phyloP scores from a whole-genome alignment of 2,113 vertebrate species.

The Pygoscelis adeliae region DNA sequence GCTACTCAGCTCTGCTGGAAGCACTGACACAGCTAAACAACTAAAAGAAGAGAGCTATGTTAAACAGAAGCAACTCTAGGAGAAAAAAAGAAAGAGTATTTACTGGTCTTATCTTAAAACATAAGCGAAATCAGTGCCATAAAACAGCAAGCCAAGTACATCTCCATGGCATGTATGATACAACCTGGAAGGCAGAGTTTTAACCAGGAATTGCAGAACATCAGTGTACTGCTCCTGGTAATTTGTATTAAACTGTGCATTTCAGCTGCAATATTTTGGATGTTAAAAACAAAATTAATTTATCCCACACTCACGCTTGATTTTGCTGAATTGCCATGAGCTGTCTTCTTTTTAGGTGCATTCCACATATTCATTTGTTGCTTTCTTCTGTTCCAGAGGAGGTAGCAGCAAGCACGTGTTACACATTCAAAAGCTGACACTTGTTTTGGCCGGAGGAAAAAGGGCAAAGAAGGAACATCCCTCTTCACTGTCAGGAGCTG shows the following conservation, averaged over 20 bases:
- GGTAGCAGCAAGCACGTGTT: not conserved
- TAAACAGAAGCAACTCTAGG: not conserved
- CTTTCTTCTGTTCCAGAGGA: not conserved
- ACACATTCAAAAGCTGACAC: not conserved
- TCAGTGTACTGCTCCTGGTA: not conserved
- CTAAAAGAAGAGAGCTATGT: not conserved
- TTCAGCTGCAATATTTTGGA: not conserved
- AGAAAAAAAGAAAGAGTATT: not conserved
- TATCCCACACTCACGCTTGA: not conserved
- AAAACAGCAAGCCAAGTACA: not conserved
- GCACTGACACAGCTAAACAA: not conserved
- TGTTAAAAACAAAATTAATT: not conserved
- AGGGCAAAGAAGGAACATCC: not conserved
- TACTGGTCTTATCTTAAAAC: not conserved
- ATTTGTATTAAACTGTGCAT: not conserved
- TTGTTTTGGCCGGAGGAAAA: not conserved
- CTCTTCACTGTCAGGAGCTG: not conserved
- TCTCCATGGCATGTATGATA: not conserved
- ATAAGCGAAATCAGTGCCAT: not conserved
- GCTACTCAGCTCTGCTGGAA: not conserved
- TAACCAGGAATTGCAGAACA: not conserved
- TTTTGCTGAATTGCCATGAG: not conserved
- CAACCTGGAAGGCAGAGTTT: not conserved
- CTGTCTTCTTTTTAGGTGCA: not conserved
- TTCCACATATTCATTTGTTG: not conserved